Evolutionary conservation across 2,797 vertebrate species (phyloP), one percentile per base, ranked within the genome.

Genomic region (Epinephelus awoara): DNA sequence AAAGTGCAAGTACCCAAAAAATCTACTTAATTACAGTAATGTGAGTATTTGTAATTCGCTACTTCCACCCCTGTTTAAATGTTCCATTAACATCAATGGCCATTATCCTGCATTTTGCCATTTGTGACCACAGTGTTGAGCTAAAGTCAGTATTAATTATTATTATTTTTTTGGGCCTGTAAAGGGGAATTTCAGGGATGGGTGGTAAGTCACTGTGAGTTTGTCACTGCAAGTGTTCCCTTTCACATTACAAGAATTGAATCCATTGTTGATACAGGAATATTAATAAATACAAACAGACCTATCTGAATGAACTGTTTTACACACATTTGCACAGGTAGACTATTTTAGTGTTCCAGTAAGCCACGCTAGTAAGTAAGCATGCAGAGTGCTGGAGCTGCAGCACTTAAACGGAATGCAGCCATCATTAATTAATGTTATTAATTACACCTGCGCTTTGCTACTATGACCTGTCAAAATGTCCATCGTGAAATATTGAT

Each of bases 391-490:
- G 62, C 9, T 17, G 25, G 29, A 67, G 38, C 29, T 23, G 17
- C 34, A 67, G 11, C 21, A 52, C 3, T 29, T 57, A 51, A 29
- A 54, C 29, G 15, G 67, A 79, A 54, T 19, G 13, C 50, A 70
- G 34, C 34, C 62, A 66, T 81, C 67, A 73, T 76, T 71, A 83
- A 75, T 71, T 54, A 50, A 77, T 66, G 51, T 27, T 72, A 70
- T 79, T 72, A 76, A 79, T 81, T 59, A 79, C 40, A 67, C 40
- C 59, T 52, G 8, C 3, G 34, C 14, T 64, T 78, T 70, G 14
- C 44, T 79, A 50, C 42, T 62, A n/a, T 47, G 56, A 75, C 50
- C 55, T 72, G 63, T 72, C 56, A 77, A 57, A 75, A 56, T 25
- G 23, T 74, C 64, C 38, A 67, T 71, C 0, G 13, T 72, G 34